These are phyloP conservation scores for Mycalesis mineus DNA, from an alignment of 2,888 invertebrate genomes.

Conservation along the genomic window DNA sequence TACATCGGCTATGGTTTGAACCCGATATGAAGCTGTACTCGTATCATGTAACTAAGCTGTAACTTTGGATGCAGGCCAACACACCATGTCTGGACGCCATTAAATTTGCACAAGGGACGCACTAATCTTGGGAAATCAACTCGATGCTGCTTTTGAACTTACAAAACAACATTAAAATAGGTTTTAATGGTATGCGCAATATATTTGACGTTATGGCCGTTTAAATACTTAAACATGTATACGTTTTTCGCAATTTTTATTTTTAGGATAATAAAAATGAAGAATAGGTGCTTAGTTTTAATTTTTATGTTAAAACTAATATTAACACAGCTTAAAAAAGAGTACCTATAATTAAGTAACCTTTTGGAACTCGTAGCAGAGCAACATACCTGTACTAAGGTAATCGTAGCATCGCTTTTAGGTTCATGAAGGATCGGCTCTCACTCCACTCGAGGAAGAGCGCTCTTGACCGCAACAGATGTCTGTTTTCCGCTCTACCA, in stretches of 20 bases:
- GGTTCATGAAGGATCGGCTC: conserved; percentile 54
- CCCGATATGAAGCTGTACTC: conserved; percentile 36
- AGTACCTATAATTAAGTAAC: too few relatives aligned
- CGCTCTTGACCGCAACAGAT: conserved; percentile 69
- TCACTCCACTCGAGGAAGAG: conserved; percentile 52
- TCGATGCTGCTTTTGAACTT: conserved; percentile 28
- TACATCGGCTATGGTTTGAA: background rate
- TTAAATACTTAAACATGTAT: background rate
- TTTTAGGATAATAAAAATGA: too few relatives aligned
- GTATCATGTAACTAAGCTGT: conserved; percentile 47
- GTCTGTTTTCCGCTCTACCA: conserved; percentile 45
- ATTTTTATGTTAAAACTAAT: too few relatives aligned
- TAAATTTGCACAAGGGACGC: conserved; percentile 53
- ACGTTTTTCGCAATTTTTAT: background rate
- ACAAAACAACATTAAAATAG: conserved; percentile 31
- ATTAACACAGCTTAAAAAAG: too few relatives aligned
- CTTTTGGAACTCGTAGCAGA: background rate
- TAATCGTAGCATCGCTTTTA: too few relatives aligned
- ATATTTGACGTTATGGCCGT: conserved; percentile 17
- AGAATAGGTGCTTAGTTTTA: too few relatives aligned
- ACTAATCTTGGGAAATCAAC: conserved; percentile 45
- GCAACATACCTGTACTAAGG: too few relatives aligned
- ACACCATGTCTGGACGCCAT: conserved; percentile 59
- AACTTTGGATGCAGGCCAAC: conserved; percentile 60
- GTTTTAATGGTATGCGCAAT: conserved; percentile 24